phyloP scores from a whole-genome alignment of 2,797 vertebrate species.

The Chaetophractus vellerosus region DNA sequence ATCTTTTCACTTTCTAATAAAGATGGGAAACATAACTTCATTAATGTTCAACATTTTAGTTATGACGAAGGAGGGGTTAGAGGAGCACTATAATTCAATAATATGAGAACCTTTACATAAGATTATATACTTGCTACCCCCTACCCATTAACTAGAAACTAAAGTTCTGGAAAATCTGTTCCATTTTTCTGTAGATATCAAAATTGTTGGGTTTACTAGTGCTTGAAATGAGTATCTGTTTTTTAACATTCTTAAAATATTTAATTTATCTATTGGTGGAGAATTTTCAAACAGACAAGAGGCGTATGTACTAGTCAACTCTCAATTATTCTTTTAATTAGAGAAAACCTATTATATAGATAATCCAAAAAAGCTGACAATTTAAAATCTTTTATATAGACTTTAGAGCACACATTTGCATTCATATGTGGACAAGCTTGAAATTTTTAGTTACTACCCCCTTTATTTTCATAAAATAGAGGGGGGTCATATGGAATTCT shows the following conservation, averaged over 20 bases:
- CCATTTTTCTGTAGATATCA: background rate
- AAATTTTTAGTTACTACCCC: background rate
- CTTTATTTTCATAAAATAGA: conserved; percentile 6
- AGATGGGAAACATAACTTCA: background rate
- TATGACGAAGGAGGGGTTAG: background rate
- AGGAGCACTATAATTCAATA: background rate
- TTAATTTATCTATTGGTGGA: background rate
- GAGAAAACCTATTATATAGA: background rate
- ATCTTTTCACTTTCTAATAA: conserved; percentile 26
- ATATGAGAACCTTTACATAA: background rate
- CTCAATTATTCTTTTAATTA: conserved; percentile 25
- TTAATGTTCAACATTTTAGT: conserved; percentile 53
- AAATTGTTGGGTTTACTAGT: background rate
- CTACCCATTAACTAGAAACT: background rate
- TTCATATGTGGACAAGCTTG: background rate
- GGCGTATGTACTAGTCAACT: background rate
- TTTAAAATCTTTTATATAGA: conserved; percentile 13
- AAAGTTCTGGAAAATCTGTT: background rate
- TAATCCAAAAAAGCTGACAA: background rate
- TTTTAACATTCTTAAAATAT: conserved; percentile 31
- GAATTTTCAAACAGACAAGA: background rate
- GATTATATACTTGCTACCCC: background rate
- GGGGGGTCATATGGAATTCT: background rate
- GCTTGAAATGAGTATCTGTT: background rate
- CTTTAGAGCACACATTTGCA: background rate